Percentiles rank a stretch among this genome's conserved stretches.
These are phyloP conservation scores for Tiliqua scincoides DNA, from an alignment of 2,113 vertebrate species.

Conservation along the genomic window DNA sequence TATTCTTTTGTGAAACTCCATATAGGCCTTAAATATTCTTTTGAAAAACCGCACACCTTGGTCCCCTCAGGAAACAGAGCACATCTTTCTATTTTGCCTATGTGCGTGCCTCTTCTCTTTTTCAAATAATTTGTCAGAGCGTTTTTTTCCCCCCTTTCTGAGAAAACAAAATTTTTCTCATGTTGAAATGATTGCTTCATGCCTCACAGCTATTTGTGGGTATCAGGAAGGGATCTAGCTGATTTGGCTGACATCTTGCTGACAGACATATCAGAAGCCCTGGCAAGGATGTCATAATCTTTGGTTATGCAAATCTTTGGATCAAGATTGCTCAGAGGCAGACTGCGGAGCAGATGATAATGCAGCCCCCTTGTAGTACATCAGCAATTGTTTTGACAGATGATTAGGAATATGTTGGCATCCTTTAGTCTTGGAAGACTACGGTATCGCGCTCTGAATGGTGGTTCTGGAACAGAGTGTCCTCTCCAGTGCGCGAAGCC, in stretches of 20 bases:
- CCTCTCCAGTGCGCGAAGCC: no score
- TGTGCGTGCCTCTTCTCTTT: slow-evolving; percentile 46
- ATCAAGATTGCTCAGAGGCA: slow-evolving; percentile 67
- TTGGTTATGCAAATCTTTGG: slow-evolving; percentile 73
- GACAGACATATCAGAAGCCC: slow-evolving; percentile 64
- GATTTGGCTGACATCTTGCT: slow-evolving; percentile 63
- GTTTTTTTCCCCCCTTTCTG: not conserved
- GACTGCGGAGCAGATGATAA: slow-evolving; percentile 64
- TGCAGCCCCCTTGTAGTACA: slow-evolving; percentile 52
- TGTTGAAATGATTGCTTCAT: slow-evolving; percentile 55
- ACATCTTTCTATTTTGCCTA: slow-evolving; percentile 39
- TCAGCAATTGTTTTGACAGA: slow-evolving; percentile 67
- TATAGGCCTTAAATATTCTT: not conserved
- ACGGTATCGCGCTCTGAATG: no score
- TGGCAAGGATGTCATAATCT: slow-evolving; percentile 68
- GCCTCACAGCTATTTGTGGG: slow-evolving; percentile 60
- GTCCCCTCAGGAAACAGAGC: slow-evolving; percentile 29
- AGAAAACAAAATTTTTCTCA: slow-evolving; percentile 55
- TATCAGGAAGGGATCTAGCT: slow-evolving; percentile 64
- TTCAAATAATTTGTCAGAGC: slow-evolving; percentile 60
- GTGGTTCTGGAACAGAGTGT: no score
- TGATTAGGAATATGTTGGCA: slow-evolving; percentile 66
- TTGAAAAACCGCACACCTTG: not conserved
- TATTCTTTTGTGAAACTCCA: not conserved
- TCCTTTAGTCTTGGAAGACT: no score